A percentile compares a stretch with the other conserved stretches of the same genome.
phyloP scores from a whole-genome alignment of 2,888 invertebrate genomes.

The Dyspetes luteomarginatus region DNA sequence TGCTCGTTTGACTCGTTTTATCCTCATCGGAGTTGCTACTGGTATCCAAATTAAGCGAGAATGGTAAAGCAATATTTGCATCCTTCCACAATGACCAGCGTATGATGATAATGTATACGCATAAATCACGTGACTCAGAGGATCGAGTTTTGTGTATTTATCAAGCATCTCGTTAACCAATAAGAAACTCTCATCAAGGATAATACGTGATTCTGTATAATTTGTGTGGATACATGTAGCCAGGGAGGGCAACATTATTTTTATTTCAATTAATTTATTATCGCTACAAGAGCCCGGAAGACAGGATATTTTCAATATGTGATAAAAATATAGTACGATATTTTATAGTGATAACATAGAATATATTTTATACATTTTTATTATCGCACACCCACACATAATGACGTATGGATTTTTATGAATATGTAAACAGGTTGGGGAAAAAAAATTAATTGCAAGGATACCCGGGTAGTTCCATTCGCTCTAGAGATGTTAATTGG shows the following conservation, averaged over 20 bases:
- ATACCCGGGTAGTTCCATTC: constrained; percentile 26
- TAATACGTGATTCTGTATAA: constrained; percentile 34
- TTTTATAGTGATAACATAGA: background rate
- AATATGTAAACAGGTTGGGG: constrained; percentile 26
- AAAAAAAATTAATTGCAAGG: constrained; percentile 42
- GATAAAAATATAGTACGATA: background rate
- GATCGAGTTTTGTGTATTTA: constrained; percentile 47
- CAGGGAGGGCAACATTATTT: background rate
- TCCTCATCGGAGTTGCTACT: background rate
- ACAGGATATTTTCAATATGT: constrained; percentile 42
- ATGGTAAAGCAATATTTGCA: background rate
- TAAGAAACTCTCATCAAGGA: constrained; percentile 47
- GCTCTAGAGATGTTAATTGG: constrained; percentile 36
- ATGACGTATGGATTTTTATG: constrained; percentile 27
- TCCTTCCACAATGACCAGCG: background rate
- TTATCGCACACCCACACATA: constrained; percentile 31
- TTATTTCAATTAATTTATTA: constrained; percentile 10
- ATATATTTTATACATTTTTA: constrained; percentile 28
- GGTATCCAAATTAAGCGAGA: background rate
- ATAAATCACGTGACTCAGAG: background rate
- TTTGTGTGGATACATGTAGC: background rate
- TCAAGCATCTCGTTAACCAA: constrained; percentile 31
- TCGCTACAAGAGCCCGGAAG: constrained; percentile 36
- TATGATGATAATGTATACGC: constrained; percentile 13
- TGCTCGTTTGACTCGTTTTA: background rate